Evolutionary conservation across 2,888 invertebrate species (phyloP), one percentile per base, ranked within the genome.

Genomic region (Chymomyza caudatula): DNA sequence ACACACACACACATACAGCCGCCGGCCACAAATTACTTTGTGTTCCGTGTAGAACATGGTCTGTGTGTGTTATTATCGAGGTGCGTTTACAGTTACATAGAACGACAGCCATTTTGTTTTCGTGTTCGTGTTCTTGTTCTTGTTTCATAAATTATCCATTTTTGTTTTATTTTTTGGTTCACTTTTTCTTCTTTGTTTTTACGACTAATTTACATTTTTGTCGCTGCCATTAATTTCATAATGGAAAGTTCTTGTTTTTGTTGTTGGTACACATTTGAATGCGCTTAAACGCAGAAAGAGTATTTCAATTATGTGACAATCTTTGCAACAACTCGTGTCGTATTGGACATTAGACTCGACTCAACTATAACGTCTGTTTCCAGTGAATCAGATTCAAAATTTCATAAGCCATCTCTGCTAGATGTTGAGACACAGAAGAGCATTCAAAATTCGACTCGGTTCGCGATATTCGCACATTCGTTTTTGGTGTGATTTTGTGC

Each of bases 181-280:
- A 22, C 22, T 67, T 59, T 53, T 63, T 63, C 29, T 44, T 77
- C 64, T 64, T 69, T 63, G 73, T 56, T 60, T 13, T 44, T 55
- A 71, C 82, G 74, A 82, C 85, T 82, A 83, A 85, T 82, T 82
- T 83, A 85, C 81, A 82, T 85, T 82, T 82, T 80, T 82, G 83
- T 83, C 82, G 84, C 78, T 66, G 80, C 83, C 81, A 82, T 83
- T 83, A 75, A 82, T 80, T 76, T 66, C 57, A 67, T 70, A 76
- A 78, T 76, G 77, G 74, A 63, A 76, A 74, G 51, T 51, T 67
- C 49, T 47, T 68, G 57, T 59, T 52, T 47, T 43, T 37, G 49
- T 37, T 71, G 47, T 49, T 37, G n/a, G 13, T 17, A 20, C 17
- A 11, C 44, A 44, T 25, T 19, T 37, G 44, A 5, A 37, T 37